Conservation (phyloP, 2,797 vertebrate species). For the Trachurus trachurus region DNA sequence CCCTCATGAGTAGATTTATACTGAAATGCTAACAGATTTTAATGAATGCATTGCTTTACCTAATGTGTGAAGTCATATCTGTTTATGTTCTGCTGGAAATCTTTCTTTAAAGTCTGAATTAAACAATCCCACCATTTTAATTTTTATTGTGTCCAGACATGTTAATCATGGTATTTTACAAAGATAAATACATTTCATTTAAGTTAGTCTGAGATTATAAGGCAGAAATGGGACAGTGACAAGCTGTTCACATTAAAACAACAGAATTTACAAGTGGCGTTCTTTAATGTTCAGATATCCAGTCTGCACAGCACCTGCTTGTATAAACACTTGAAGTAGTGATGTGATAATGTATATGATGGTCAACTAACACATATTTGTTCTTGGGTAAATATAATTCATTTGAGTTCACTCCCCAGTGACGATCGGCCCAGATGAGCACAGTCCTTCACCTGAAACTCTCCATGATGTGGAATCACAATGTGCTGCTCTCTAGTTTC, state of each 20-base stretch:
- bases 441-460: slow-evolving; percentile 4
- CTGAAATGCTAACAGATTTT: slow-evolving; percentile 48
- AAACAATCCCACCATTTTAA: slow-evolving; percentile 63
- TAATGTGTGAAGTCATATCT: slow-evolving; percentile 68
- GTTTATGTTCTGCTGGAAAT: slow-evolving; percentile 71
- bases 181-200: slow-evolving; percentile 58
- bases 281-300: slow-evolving; percentile 28
- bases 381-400: slow-evolving; percentile 14
- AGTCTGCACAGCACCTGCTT: slow-evolving; percentile 14
- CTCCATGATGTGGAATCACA: slow-evolving; percentile 67
- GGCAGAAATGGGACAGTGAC: slow-evolving; percentile 1
- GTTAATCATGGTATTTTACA: slow-evolving; percentile 21
- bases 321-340: slow-evolving; percentile 1
- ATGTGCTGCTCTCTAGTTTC: slow-evolving; percentile 82
- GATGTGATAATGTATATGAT: not conserved
- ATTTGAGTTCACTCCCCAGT: not conserved
- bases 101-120: slow-evolving; percentile 76
- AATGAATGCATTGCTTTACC: slow-evolving; percentile 70
- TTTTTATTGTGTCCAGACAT: slow-evolving; percentile 11
- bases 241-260: slow-evolving; percentile 31
- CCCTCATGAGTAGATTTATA: slow-evolving; percentile 32
- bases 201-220: slow-evolving; percentile 36
- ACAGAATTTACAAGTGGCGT: slow-evolving; percentile 14
- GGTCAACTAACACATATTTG: not conserved
- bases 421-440: not conserved